Conservation (phyloP, 2,797 vertebrate species). For the Erithacus rubecula region DNA sequence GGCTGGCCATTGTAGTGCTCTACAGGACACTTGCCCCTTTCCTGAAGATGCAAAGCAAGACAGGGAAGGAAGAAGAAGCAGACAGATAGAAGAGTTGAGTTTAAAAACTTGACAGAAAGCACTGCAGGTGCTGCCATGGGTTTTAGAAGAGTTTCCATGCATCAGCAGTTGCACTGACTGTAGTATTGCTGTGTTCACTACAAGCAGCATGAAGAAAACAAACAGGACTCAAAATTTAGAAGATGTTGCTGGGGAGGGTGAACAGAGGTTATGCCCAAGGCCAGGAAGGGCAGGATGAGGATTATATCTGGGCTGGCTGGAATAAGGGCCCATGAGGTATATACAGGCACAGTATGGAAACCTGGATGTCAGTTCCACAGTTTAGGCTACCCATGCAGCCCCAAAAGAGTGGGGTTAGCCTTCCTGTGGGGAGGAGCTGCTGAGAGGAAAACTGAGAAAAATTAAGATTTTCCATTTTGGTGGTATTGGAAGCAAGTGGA, state of each 20-base stretch:
- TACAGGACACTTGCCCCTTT: not conserved
- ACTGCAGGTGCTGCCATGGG: not conserved
- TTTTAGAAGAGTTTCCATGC: not conserved
- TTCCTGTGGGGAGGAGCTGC: not conserved
- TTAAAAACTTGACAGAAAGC: not conserved
- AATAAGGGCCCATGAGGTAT: not conserved
- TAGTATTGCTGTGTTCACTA: not conserved
- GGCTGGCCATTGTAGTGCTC: fast-evolving
- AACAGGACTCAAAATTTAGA: not conserved
- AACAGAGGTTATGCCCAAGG: not conserved
- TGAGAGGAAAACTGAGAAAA: not conserved
- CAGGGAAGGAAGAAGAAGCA: not conserved
- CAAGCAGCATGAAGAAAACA: not conserved
- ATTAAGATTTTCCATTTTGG: not conserved
- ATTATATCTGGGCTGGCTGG: not conserved
- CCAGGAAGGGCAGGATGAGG: not conserved
- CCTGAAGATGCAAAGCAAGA: not conserved
- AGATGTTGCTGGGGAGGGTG: not conserved
- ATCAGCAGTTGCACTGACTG: not conserved
- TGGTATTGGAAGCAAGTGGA: not conserved
- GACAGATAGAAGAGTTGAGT: not conserved
- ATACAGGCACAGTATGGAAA: not conserved
- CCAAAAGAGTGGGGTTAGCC: fast-evolving
- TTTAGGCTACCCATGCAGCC: not conserved
- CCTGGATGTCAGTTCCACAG: not conserved